Percentiles rank a stretch among this genome's conserved stretches.
phyloP scores from a whole-genome alignment of 2,888 invertebrate species.

The Amphipoea lucens region DNA sequence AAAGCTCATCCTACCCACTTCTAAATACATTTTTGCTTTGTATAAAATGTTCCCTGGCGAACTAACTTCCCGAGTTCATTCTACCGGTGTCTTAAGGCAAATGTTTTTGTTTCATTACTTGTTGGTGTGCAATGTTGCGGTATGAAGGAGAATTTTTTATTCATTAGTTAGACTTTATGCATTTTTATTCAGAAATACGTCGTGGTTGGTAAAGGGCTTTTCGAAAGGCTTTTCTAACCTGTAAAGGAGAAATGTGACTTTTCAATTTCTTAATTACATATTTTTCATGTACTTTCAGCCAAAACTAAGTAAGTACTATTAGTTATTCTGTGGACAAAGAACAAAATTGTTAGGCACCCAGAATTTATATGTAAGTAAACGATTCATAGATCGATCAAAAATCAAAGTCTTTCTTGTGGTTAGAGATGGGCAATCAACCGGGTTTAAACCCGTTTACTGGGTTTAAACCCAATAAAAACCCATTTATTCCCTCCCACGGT shows the following conservation, averaged over 20 bases:
- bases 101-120: conserved; percentile 59
- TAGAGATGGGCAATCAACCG: too few relatives aligned
- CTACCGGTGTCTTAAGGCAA: conserved; percentile 39
- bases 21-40: conserved; percentile 50
- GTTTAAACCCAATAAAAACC: too few relatives aligned
- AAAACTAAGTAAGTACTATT: too few relatives aligned
- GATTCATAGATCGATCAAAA: neutral
- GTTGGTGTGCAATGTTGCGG: conserved; percentile 27
- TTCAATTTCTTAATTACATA: conserved; percentile 1
- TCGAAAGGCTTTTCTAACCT: neutral
- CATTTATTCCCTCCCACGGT: too few relatives aligned
- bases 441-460: too few relatives aligned
- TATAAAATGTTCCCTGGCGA: conserved; percentile 49
- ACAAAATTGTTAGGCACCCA: neutral
- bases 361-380: neutral
- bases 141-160: conserved; percentile 6
- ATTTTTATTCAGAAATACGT: neutral
- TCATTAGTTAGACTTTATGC: neutral
- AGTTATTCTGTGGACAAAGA: too few relatives aligned
- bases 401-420: neutral
- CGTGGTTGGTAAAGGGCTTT: neutral
- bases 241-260: neutral
- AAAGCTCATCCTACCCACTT: conserved; percentile 34
- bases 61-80: conserved; percentile 43
- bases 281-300: neutral